phyloP scores from a whole-genome alignment of 2,888 invertebrate genomes.

The Leptopilina drosophilae region DNA sequence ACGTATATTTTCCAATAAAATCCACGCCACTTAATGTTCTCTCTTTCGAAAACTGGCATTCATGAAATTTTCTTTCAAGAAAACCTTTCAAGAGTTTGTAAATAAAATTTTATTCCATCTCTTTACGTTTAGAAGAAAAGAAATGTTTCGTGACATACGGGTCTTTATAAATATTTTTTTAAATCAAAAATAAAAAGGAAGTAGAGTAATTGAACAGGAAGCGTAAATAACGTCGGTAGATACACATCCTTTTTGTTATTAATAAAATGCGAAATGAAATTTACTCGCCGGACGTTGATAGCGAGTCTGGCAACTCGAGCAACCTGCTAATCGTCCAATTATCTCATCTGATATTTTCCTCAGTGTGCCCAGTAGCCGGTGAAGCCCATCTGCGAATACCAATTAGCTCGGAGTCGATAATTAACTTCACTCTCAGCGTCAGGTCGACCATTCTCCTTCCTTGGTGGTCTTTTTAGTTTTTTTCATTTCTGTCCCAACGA shows the following conservation, averaged over 20 bases:
- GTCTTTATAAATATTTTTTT: too few relatives aligned
- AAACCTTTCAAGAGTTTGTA: neutral
- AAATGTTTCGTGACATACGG: too few relatives aligned
- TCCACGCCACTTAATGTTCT: constrained; percentile 30
- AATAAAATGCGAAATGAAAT: neutral
- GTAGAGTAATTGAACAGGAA: too few relatives aligned
- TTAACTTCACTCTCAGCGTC: constrained; percentile 12
- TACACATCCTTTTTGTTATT: neutral
- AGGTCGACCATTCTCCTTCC: neutral
- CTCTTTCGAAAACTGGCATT: constrained; percentile 31
- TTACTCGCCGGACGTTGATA: neutral
- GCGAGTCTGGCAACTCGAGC: neutral
- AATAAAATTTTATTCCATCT: constrained; percentile 1
- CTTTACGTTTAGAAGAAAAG: too few relatives aligned
- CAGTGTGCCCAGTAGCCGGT: constrained; percentile 18
- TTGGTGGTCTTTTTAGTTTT: constrained; percentile 24
- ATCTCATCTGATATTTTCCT: constrained; percentile 59
- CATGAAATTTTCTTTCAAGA: constrained; percentile 7
- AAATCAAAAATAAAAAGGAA: too few relatives aligned
- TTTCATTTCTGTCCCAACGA: neutral
- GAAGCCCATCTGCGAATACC: constrained; percentile 41
- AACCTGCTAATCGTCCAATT: constrained; percentile 53
- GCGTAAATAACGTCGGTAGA: too few relatives aligned
- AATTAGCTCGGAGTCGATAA: constrained; percentile 24
- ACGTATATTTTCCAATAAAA: constrained; percentile 36